phyloP scores from a whole-genome alignment of 2,888 invertebrate genomes.

The Melipona bicolor region DNA sequence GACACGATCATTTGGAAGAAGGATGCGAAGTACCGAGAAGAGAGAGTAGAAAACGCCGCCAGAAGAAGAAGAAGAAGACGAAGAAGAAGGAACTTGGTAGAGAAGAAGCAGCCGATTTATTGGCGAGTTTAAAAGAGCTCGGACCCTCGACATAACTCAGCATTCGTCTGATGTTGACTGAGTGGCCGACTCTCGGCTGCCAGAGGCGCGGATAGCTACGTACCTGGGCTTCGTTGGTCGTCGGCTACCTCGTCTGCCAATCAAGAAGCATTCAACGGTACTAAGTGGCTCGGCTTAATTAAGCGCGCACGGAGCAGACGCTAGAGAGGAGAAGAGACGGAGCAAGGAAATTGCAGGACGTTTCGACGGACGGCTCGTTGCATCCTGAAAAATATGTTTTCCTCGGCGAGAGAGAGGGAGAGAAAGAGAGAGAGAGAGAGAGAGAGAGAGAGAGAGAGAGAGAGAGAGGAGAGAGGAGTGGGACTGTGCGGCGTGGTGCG shows the following conservation, averaged over 20 bases:
- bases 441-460: no score
- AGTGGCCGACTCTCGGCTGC: slow-evolving; percentile 75
- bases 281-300: slow-evolving; percentile 79
- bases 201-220: slow-evolving; percentile 69
- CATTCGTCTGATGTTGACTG: slow-evolving; percentile 78
- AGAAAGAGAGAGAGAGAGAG: no score
- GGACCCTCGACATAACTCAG: slow-evolving; percentile 81
- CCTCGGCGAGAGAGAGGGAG: slow-evolving; percentile 1
- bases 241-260: slow-evolving; percentile 76
- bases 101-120: slow-evolving; percentile 76
- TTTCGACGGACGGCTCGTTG: slow-evolving; percentile 49
- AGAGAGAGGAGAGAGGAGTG: no score
- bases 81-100: slow-evolving; percentile 61
- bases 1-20: slow-evolving; percentile 37
- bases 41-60: slow-evolving; percentile 53
- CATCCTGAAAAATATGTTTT: slow-evolving; percentile 60
- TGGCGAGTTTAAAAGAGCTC: slow-evolving; percentile 80
- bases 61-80: slow-evolving; percentile 15
- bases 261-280: slow-evolving; percentile 79
- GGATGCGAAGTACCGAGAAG: slow-evolving; percentile 29
- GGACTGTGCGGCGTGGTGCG: slow-evolving; percentile 19
- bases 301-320: slow-evolving; percentile 68
- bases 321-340: slow-evolving; percentile 20
- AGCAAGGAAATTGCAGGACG: slow-evolving; percentile 50
- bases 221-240: slow-evolving; percentile 65